Conservation (phyloP, 2,113 vertebrate genomes). For the Actenoides lindsayi region DNA sequence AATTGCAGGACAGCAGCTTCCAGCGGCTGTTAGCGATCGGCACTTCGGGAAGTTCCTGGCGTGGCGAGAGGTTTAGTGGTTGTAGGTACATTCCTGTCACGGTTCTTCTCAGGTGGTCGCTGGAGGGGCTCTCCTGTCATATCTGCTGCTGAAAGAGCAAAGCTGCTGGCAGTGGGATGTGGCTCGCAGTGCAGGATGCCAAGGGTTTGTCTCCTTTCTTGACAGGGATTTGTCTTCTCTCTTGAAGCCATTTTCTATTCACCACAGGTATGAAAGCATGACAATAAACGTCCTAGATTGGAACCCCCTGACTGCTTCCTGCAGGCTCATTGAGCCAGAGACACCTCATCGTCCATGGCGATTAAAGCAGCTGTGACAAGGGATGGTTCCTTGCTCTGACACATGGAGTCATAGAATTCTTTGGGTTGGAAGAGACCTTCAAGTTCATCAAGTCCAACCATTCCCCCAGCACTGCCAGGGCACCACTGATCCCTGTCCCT, state of each 20-base stretch:
- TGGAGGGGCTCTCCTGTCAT: not conserved
- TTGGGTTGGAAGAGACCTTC: not conserved
- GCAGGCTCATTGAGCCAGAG: not conserved
- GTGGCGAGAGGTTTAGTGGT: not conserved
- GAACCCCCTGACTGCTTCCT: not conserved
- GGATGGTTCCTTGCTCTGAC: not conserved
- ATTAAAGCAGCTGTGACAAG: accelerated
- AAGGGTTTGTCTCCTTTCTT: not conserved
- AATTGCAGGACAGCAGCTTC: not conserved
- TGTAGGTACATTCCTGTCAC: accelerated
- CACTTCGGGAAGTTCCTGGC: accelerated
- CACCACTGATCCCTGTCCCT: too few relatives aligned
- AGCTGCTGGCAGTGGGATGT: not conserved
- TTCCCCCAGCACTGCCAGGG: too few relatives aligned
- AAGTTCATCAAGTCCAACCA: not conserved
- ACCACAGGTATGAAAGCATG: accelerated
- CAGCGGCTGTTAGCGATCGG: accelerated
- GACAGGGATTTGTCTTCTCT: not conserved
- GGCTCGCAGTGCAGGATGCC: not conserved
- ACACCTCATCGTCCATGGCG: accelerated
- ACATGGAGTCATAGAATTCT: not conserved
- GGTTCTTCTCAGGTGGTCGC: accelerated
- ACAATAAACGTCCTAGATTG: accelerated
- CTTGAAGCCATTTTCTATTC: not conserved
- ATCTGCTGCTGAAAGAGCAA: too few relatives aligned